Conservation (phyloP, 2,888 invertebrate species). For the Notocelia uddmanniana region DNA sequence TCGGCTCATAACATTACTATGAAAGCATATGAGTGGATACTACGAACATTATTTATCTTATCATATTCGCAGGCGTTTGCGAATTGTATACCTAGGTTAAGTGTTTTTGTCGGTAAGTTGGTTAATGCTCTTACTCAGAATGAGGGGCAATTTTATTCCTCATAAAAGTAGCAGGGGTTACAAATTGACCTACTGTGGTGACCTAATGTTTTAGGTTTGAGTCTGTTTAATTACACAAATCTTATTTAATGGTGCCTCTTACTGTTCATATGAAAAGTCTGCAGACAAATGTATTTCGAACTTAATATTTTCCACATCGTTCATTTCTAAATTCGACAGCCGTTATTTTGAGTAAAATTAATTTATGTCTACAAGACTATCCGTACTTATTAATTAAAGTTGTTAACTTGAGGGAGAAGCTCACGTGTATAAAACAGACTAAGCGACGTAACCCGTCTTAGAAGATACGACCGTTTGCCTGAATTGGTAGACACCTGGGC, state of each 20-base stretch:
- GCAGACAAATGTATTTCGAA: background rate
- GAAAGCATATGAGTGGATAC: background rate
- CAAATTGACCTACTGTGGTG: too few species aligned
- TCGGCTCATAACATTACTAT: background rate
- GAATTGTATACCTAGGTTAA: background rate
- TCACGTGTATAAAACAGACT: background rate
- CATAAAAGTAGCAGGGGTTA: too few species aligned
- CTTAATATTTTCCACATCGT: background rate
- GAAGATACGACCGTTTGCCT: background rate
- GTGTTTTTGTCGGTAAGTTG: background rate
- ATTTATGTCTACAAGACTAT: constrained; percentile 9
- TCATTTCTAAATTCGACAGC: background rate
- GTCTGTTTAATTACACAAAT: background rate
- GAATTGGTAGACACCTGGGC: background rate
- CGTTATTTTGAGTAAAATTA: background rate
- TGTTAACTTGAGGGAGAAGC: background rate
- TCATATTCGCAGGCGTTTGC: too few species aligned
- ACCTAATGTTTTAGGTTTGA: too few species aligned
- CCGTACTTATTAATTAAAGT: constrained; percentile 13
- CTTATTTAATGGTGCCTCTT: background rate
- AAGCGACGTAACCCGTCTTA: background rate
- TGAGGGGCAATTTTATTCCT: too few species aligned
- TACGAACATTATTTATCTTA: background rate
- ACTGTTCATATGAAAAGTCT: background rate
- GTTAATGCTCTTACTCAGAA: too few species aligned